phyloP scores from a whole-genome alignment of 1,140 invertebrate genomes.

The Cepaea nemoralis region DNA sequence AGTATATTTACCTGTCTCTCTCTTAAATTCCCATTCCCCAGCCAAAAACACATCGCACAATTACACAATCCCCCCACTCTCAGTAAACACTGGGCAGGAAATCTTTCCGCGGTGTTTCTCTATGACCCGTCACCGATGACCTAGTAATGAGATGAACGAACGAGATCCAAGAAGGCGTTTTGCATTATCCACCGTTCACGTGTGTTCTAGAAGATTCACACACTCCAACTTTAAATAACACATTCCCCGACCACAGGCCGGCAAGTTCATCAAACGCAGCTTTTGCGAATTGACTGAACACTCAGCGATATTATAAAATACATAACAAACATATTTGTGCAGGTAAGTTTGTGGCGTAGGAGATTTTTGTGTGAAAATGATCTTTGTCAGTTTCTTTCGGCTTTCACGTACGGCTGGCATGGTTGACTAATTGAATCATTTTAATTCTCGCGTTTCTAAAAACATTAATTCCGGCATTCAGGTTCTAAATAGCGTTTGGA shows the following conservation, averaged over 20 bases:
- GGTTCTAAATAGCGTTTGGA: too few species aligned
- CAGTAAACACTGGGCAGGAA: too few species aligned
- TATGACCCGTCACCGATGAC: background rate
- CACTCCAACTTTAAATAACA: background rate
- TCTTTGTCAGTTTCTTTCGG: background rate
- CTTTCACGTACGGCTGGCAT: too few species aligned
- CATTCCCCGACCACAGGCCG: background rate
- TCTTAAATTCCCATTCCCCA: too few species aligned
- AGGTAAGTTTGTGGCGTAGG: background rate
- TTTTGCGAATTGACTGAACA: background rate
- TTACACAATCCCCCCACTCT: too few species aligned
- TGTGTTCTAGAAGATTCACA: constrained; percentile 52
- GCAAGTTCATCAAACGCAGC: background rate
- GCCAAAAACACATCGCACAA: too few species aligned
- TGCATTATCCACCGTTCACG: constrained; percentile 48
- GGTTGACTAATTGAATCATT: background rate
- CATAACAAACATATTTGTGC: background rate
- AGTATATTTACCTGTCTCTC: too few species aligned
- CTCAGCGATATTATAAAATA: background rate
- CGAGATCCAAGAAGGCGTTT: background rate
- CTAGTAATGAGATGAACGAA: constrained; percentile 27
- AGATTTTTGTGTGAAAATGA: background rate
- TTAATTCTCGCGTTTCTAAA: background rate
- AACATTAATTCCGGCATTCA: background rate
- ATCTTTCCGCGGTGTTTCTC: too few species aligned